Base-by-base conservation (phyloP, 1,140 invertebrate species). In the Chlorops oryzae region DNA sequence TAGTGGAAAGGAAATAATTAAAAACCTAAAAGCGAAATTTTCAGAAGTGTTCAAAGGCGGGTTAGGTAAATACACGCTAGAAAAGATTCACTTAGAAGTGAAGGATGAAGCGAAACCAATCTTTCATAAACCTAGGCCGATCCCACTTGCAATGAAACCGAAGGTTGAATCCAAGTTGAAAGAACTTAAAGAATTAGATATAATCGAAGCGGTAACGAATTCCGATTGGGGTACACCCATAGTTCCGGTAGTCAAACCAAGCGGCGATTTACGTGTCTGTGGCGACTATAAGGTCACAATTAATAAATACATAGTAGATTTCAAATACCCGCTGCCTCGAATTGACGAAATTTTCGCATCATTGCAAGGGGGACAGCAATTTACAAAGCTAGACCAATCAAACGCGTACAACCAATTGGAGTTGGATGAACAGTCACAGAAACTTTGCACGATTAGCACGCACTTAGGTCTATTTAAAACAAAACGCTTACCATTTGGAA, bases 201-300 rank as follows among this genome's bases (percentile, higher is more conserved):
- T 74, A 17, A 54, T 74, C 17, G 44, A 50, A 43, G 49, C 45
- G 20, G 56, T 75, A n/a, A 37, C 58, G 15, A 37, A 49, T 13
- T 60, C 59, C 7, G 56, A 72, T 18, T 76, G 68, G 66, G 66
- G 64, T 6, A 58, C 73, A 12, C 74, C 73, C 2, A 57, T 73
- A n/a, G 63, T 74, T 2, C 57, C 61, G 6, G 60, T 71, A 0
- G 52, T 52, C 15, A 74, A 75, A 49, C 51, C 62, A 5, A 61
- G 77, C 55, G 72, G 70, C 12, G 57, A 62, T 32, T 56, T 71
- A 32, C 50, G 76, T 24, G 65, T 79, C 23, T 76, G 74, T 56
- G 68, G 60, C 2, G 76, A 79, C 59, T 78, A 73, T 57, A 72
- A 38, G 18, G 42, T 45, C 34, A 74, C 72, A 5, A 44, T 77